Base-by-base conservation (phyloP, 1,140 invertebrate genomes). In the Trachymyrmex septentrionalis region DNA sequence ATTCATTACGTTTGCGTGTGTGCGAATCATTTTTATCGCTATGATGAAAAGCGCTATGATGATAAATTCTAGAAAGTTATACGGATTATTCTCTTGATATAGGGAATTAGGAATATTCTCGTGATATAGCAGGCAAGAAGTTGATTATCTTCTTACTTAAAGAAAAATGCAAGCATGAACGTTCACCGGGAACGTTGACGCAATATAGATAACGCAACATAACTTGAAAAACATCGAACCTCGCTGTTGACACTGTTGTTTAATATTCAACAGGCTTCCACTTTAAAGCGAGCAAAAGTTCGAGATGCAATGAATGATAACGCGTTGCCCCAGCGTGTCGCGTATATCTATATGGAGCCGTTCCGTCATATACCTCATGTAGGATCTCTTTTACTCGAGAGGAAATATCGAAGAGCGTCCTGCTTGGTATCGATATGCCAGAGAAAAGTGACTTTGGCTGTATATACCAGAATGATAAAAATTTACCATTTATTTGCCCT, bases 241-340 rank as follows among this genome's bases (percentile, higher is more conserved):
- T 38, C 50, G 53, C 80, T 87, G 75, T 81, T 81, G 57, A 87
- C 85, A 55, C 67, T 80, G 67, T 59, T 57, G 76, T 81, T 86
- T 80, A 89, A 86, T 78, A 87, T 88, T 88, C 81, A 88, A 89
- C 24, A 50, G 27, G 55, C 48, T 86, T 88, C 67, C 34, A 80
- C 66, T 81, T 86, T 86, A 81, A 88, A 86, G 69, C 71, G 76
- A 86, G 82, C 88, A 81, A 76, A 86, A 88, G 69, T 67, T 81
- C 75, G 34, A 67, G 82, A 55, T 67, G 87, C 61, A 76, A 86
- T 80, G 75, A 76, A 81, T 86, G 87, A 89, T 89, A 88, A 88
- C 57, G 61, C 75, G 61, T 69, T 64, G 24, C 19, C 30, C 24
- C 71, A 44, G 55, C 53, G 53, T 64, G 67, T 77, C 64, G 73